Evolutionary conservation across 2,113 vertebrate species (phyloP).

Genomic region (Progne subis): DNA sequence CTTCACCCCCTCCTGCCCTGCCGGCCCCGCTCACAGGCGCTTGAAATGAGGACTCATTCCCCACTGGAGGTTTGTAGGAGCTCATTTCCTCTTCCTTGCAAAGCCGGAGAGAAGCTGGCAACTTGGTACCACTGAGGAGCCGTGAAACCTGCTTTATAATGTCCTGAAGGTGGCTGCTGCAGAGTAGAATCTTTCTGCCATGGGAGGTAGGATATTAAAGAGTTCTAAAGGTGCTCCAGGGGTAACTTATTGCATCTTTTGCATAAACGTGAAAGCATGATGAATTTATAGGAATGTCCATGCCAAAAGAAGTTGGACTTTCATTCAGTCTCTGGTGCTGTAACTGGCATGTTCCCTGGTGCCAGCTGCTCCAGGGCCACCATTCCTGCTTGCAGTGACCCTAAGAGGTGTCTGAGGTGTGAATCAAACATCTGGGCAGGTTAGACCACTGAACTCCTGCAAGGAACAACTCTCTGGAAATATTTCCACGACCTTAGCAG

Average conservation of each 20-base stretch:
- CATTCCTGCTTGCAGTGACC: neutral
- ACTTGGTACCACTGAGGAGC: neutral
- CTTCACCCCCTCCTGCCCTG: neutral
- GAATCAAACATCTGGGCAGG: neutral
- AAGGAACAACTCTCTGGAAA: neutral
- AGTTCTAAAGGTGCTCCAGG: neutral
- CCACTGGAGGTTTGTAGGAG: neutral
- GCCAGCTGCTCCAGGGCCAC: neutral
- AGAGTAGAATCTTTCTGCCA: neutral
- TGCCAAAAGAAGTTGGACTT: neutral
- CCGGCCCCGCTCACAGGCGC: neutral
- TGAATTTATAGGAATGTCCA: neutral
- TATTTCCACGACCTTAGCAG: neutral
- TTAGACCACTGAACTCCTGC: neutral
- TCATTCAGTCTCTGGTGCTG: neutral
- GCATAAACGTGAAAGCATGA: neutral
- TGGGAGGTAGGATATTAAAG: neutral
- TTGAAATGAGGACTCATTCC: neutral
- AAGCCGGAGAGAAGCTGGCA: neutral
- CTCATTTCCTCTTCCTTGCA: neutral
- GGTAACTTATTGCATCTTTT: neutral
- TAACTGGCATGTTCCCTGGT: neutral
- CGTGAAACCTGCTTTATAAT: neutral
- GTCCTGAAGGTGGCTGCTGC: neutral
- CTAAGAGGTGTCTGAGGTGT: rapidly evolving